Percentiles rank a stretch among this genome's conserved stretches.
phyloP scores from a whole-genome alignment of 1,140 invertebrate genomes.

The Araneus ventricosus region DNA sequence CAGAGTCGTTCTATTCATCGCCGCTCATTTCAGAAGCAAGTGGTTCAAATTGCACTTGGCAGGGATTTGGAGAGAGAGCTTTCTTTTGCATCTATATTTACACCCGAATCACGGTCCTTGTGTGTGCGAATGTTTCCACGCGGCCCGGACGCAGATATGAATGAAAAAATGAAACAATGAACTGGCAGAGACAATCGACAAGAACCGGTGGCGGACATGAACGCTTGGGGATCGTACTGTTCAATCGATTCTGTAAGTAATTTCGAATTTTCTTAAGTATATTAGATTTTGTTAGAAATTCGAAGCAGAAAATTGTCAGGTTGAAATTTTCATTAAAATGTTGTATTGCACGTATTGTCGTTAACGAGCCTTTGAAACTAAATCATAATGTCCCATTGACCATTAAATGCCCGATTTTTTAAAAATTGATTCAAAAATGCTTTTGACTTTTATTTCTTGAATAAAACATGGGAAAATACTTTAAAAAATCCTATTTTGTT shows the following conservation, averaged over 20 bases:
- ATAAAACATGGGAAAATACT: too few relatives aligned
- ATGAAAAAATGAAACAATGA: slow-evolving; percentile 48
- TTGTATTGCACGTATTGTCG: too few relatives aligned
- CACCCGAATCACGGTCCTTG: slow-evolving; percentile 49
- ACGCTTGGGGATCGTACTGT: slow-evolving; percentile 19
- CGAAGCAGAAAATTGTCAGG: too few relatives aligned
- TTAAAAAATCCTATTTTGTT: too few relatives aligned
- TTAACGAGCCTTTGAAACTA: too few relatives aligned
- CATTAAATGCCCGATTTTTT: too few relatives aligned
- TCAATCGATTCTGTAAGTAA: slow-evolving; percentile 34
- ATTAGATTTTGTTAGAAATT: background rate
- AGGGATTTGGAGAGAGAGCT: slow-evolving; percentile 10
- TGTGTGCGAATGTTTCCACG: slow-evolving; percentile 15
- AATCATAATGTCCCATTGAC: too few relatives aligned
- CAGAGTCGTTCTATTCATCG: slow-evolving; percentile 33
- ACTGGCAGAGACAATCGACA: background rate
- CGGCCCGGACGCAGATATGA: slow-evolving; percentile 5
- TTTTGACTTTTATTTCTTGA: too few relatives aligned
- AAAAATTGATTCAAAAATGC: too few relatives aligned
- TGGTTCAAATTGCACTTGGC: slow-evolving; percentile 69
- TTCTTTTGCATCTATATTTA: slow-evolving; percentile 60
- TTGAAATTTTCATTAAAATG: too few relatives aligned
- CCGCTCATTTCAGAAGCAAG: slow-evolving; percentile 43
- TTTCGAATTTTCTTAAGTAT: background rate
- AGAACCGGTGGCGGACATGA: background rate